A percentile compares a stretch with the other conserved stretches of the same genome.
phyloP scores from a whole-genome alignment of 2,113 vertebrate species.

The Anguilla rostrata region DNA sequence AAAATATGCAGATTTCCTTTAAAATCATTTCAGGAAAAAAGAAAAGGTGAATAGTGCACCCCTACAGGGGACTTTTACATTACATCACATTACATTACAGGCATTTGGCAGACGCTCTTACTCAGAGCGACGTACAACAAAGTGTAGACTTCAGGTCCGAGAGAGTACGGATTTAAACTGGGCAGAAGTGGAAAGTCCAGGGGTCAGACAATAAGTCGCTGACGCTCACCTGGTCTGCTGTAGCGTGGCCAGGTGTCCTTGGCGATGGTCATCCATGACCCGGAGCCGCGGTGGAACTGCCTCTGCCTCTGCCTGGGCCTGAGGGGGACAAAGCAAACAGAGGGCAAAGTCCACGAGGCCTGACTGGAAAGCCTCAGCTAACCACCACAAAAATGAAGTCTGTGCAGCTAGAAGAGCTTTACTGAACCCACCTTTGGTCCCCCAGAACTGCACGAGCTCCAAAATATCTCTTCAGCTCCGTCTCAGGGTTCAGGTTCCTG shows the following conservation, averaged over 20 bases:
- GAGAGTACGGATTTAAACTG: too few relatives aligned
- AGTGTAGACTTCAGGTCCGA: too few relatives aligned
- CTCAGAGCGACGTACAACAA: too few relatives aligned
- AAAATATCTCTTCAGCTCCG: constrained; percentile 94
- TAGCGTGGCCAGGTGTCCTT: constrained; percentile 94
- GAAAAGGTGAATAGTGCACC: too few relatives aligned
- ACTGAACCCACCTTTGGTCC: constrained; percentile 80
- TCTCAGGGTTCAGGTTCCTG: constrained; percentile 96
- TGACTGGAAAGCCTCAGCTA: background rate
- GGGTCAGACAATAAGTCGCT: too few relatives aligned
- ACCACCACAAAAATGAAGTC: background rate
- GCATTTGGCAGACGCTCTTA: too few relatives aligned
- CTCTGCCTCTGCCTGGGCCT: constrained; percentile 87
- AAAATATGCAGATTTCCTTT: background rate
- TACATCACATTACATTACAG: too few relatives aligned
- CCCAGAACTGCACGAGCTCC: constrained; percentile 91
- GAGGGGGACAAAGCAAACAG: constrained; percentile 21
- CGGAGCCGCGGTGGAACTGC: constrained; percentile 81
- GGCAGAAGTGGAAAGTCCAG: too few relatives aligned
- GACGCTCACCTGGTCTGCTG: constrained; percentile 81
- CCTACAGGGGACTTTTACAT: too few relatives aligned
- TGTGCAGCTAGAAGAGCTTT: background rate
- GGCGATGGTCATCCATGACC: constrained; percentile 88
- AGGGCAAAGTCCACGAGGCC: background rate
- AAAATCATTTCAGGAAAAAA: background rate